These are phyloP conservation scores for Drosophila ercepeae DNA, from an alignment of 1,140 invertebrate genomes.

Conservation along the genomic window DNA sequence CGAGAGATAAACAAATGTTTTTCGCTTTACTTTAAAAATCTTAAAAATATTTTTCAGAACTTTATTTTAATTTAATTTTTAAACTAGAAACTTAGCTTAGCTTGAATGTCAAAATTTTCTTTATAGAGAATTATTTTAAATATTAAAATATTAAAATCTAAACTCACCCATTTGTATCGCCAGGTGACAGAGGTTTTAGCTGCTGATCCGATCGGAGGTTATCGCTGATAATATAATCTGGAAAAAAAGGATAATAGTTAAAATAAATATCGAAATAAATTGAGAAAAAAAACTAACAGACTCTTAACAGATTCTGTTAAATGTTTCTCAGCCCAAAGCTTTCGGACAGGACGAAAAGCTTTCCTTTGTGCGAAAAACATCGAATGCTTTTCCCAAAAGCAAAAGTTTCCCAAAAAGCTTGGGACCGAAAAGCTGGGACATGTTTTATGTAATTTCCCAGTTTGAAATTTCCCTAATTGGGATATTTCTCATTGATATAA, in stretches of 20 bases:
- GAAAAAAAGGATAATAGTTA: constrained; percentile 11
- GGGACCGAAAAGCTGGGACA: constrained; percentile 14
- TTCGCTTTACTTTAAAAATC: too few relatives aligned
- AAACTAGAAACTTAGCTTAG: too few relatives aligned
- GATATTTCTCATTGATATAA: not conserved
- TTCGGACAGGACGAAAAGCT: constrained; percentile 14
- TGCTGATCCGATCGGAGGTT: constrained; percentile 76
- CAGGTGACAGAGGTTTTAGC: constrained; percentile 70
- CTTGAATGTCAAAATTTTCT: constrained; percentile 12
- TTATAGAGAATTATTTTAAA: not conserved
- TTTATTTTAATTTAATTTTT: too few relatives aligned
- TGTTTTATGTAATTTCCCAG: constrained; percentile 8
- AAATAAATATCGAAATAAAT: not conserved
- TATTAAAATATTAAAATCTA: not conserved
- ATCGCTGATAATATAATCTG: constrained; percentile 79
- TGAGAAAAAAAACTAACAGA: not conserved
- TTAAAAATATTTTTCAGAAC: too few relatives aligned
- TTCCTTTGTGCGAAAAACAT: constrained; percentile 23
- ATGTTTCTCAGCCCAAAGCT: not conserved
- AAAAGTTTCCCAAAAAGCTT: constrained; percentile 13
- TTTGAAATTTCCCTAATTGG: not conserved
- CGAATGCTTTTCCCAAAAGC: not conserved
- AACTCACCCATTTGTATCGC: constrained; percentile 79
- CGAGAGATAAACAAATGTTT: too few relatives aligned
- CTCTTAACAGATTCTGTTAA: not conserved